These are phyloP conservation scores for Polymixis flavicincta DNA, from an alignment of 2,888 invertebrate genomes.

Conservation along the genomic window DNA sequence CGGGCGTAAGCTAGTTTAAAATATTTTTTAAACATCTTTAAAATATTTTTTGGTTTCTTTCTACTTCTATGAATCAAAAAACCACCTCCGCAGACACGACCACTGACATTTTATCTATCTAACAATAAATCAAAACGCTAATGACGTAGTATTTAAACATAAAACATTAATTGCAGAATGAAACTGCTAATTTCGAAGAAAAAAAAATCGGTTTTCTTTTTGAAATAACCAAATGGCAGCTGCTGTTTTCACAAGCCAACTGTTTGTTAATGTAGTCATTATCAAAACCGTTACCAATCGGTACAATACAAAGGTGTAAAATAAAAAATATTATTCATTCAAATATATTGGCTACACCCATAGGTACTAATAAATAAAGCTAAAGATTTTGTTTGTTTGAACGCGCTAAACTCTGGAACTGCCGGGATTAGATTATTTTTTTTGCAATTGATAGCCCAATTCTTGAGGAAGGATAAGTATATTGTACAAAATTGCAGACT, in stretches of 20 bases:
- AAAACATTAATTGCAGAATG: constrained; percentile 36
- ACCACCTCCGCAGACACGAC: no score
- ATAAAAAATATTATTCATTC: constrained; percentile 9
- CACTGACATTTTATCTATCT: neutral
- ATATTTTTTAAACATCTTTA: neutral
- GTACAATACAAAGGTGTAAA: constrained; percentile 11
- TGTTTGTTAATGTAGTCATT: constrained; percentile 45
- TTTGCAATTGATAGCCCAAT: neutral
- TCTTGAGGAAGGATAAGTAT: neutral
- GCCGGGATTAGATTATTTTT: no score
- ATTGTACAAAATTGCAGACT: no score
- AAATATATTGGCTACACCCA: no score
- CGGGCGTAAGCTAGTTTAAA: no score
- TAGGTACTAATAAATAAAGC: no score
- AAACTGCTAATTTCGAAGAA: constrained; percentile 2
- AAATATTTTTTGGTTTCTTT: neutral
- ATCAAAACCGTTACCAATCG: constrained; percentile 15
- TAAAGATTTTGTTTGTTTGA: neutral
- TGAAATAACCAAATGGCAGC: constrained; percentile 21
- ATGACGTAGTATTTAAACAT: neutral
- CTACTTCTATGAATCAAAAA: neutral
- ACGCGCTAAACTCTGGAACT: neutral
- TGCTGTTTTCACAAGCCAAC: constrained; percentile 27
- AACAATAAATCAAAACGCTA: neutral
- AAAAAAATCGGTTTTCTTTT: neutral